phyloP scores from a whole-genome alignment of 2,797 vertebrate species.

The Cercopithecus petaurista region DNA sequence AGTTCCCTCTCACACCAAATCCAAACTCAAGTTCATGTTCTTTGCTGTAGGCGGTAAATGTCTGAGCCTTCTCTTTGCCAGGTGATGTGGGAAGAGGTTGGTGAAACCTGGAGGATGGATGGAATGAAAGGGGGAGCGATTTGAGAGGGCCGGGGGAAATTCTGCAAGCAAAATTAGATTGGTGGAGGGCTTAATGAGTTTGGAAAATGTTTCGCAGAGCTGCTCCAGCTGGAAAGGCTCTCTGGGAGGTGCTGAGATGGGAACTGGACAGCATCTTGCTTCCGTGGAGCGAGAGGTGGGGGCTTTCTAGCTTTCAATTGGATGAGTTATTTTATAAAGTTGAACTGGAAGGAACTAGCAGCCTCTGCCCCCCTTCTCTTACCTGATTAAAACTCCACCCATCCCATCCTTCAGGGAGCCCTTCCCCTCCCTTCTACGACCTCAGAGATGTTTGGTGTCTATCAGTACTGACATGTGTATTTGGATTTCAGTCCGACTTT shows the following conservation, averaged over 20 bases:
- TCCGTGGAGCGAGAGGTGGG: not conserved
- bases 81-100: not conserved
- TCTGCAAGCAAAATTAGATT: not conserved
- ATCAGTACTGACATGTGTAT: accelerated
- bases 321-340: not conserved
- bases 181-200: not conserved
- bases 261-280: not conserved
- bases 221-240: not conserved
- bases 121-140: not conserved
- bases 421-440: accelerated
- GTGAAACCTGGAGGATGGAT: not conserved
- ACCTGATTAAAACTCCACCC: not conserved
- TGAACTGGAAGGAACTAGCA: not conserved
- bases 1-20: not conserved
- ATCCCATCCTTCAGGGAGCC: accelerated
- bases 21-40: not conserved
- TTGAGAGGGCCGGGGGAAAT: not conserved
- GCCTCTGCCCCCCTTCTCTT: not conserved
- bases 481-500: not conserved
- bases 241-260: not conserved
- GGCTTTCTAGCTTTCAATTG: not conserved
- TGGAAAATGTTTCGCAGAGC: not conserved
- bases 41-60: not conserved
- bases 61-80: not conserved
- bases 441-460: not conserved